Base-by-base conservation (phyloP, 2,797 vertebrate species). In the Brachymystax lenok region DNA sequence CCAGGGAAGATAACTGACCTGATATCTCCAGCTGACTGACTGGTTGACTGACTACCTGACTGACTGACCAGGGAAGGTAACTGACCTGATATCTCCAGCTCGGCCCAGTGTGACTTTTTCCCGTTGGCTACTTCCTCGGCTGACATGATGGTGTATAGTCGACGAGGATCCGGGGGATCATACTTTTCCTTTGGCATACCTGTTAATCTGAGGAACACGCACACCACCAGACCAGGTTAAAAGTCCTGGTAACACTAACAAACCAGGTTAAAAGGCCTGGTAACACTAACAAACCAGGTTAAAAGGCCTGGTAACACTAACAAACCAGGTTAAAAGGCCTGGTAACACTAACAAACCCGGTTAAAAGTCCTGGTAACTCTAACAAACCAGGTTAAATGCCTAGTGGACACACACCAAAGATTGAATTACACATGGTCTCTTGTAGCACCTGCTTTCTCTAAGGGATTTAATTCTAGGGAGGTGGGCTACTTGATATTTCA, bases 161-260 rank as follows among this genome's bases (percentile, higher is more conserved):
- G 94, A 89, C 97, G 97, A 91, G 97, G 97, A 95, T 99, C 97
- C 87, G 97, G 98, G 92, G 98, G 97, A 90, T 99, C 98, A 99
- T 99, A 99, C 97, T 99, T 99, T 97, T 99, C 98, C 94, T 99
- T 99, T 97, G 98, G 98, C 98, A 99, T 99, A 95, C 96, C 98
- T 97, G 94, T 96, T 95, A 96, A 95, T 97, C 98, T 99, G 71
- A n/a, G 27, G 24, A 8, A 54, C 3, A 52, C 67, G 74, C 12
- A 52, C 2, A 7, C 1, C 71, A 46, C 2, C 40, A 46, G 35
- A 2, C 8, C 0, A 27, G 16, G 16, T 69, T 21, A 27, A n/a
- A 12, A 8, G 0, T n/a, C 40, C 40, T 46, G 40, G 40, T 46
- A 12, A 46, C 8, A 46, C 8, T 46, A 46, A 46, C 40, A 46